These are phyloP conservation scores for Coptodon rendalli DNA, from an alignment of 2,113 vertebrate genomes.

Conservation along the genomic window DNA sequence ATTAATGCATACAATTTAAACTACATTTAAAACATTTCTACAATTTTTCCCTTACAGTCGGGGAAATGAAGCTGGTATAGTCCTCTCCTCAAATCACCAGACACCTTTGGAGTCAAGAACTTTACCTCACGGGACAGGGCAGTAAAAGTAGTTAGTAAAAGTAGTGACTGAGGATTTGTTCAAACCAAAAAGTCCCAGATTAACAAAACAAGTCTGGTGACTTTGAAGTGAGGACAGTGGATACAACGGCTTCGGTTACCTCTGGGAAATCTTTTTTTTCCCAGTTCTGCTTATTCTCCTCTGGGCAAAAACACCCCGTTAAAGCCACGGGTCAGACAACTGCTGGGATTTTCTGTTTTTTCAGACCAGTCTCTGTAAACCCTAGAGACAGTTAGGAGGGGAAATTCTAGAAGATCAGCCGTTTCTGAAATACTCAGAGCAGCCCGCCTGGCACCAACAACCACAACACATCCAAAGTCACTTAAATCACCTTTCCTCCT, in stretches of 20 bases:
- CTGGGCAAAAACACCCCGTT: neutral
- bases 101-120: neutral
- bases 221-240: neutral
- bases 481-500: neutral
- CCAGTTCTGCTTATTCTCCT: neutral
- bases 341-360: neutral
- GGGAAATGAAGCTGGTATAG: rapidly evolving
- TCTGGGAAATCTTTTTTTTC: neutral
- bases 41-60: neutral
- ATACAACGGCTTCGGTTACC: rapidly evolving
- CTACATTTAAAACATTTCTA: neutral
- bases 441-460: neutral
- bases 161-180: neutral
- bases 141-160: neutral
- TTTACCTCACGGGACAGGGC: neutral
- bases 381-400: neutral
- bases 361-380: neutral
- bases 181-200: neutral
- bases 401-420: rapidly evolving
- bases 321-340: neutral
- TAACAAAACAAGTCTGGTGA: neutral
- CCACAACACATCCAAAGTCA: neutral
- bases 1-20: neutral
- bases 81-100: neutral
- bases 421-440: neutral